Base-by-base conservation (phyloP, 2,113 vertebrate genomes). In the Nothoprocta perdicaria region DNA sequence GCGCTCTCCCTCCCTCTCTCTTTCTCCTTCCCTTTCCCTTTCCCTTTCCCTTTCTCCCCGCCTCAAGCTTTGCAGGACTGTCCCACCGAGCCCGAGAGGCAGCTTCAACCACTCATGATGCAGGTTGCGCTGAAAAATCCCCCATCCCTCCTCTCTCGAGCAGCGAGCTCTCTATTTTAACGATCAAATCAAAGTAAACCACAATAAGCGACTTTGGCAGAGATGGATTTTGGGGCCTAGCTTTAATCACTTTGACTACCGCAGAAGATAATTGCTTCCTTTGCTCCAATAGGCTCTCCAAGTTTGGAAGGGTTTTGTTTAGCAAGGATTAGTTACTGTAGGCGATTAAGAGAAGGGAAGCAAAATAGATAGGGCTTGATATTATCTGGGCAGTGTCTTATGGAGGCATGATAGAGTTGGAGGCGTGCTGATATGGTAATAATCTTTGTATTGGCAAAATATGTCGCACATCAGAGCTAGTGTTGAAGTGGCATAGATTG, bases 181-280 rank as follows among this genome's bases (percentile, higher is more conserved):
- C 33, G 62, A 91, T 93, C 95, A 96, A 94, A 97, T 96, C 95
- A 87, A 90, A 95, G 93, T 94, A 94, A 97, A 62, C 85, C 94
- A 76, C 77, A 91, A 94, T 83, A 95, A 94, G 95, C 53, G 91
- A 95, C 88, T 91, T 94, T 95, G 97, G 95, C 95, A 97, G 93
- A 93, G 94, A 96, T 83, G 91, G 95, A 95, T 95, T 96, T 94
- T 94, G 96, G 94, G 98, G 97, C 97, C 97, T 96, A 97, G 96
- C 95, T 97, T 97, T 95, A 97, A 97, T 97, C 97, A 96, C 96
- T 96, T 94, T 95, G 95, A 82, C 96, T 91, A 97, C 91, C 89
- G 89, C 97, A 95, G 94, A 97, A 96, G 94, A 94, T 97, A 97
- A 98, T 97, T 97, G 96, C 97, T 98, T 98, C 97, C 97, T 97